These are phyloP conservation scores for Ephialtes manifestator DNA, from an alignment of 2,888 invertebrate species.

Conservation along the genomic window DNA sequence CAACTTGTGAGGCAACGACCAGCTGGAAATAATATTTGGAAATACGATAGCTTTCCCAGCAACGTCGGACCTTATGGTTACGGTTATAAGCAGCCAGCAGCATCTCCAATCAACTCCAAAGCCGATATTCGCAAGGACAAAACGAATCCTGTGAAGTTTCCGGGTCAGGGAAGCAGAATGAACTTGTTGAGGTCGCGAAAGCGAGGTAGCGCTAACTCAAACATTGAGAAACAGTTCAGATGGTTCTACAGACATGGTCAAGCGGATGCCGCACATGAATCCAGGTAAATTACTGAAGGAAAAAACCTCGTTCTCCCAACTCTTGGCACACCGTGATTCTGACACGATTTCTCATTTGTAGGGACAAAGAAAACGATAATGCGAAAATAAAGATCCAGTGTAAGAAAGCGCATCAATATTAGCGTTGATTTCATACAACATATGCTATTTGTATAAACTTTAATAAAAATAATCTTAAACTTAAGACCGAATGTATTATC, in stretches of 20 bases:
- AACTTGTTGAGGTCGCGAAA: constrained; percentile 52
- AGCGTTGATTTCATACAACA: background rate
- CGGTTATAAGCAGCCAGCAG: background rate
- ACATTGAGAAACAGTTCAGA: constrained; percentile 65
- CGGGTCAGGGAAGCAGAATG: background rate
- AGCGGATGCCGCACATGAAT: constrained; percentile 4
- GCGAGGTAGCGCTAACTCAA: constrained; percentile 66
- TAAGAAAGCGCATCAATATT: constrained; percentile 25
- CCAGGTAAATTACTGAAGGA: constrained; percentile 48
- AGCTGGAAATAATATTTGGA: constrained; percentile 21
- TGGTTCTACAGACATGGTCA: constrained; percentile 70
- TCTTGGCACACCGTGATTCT: background rate
- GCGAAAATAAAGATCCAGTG: constrained; percentile 43
- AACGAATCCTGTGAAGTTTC: background rate
- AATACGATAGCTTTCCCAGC: background rate
- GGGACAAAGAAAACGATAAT: constrained; percentile 29
- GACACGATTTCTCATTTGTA: constrained; percentile 45
- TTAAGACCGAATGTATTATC: constrained; percentile 3
- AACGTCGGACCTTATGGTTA: background rate
- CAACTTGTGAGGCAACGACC: constrained; percentile 12
- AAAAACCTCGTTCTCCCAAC: background rate
- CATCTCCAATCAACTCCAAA: background rate
- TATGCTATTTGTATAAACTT: background rate
- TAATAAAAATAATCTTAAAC: background rate
- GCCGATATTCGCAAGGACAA: background rate